Evolutionary conservation across 2,888 invertebrate species (phyloP).

Genomic region (Dermolepida albohirtum): DNA sequence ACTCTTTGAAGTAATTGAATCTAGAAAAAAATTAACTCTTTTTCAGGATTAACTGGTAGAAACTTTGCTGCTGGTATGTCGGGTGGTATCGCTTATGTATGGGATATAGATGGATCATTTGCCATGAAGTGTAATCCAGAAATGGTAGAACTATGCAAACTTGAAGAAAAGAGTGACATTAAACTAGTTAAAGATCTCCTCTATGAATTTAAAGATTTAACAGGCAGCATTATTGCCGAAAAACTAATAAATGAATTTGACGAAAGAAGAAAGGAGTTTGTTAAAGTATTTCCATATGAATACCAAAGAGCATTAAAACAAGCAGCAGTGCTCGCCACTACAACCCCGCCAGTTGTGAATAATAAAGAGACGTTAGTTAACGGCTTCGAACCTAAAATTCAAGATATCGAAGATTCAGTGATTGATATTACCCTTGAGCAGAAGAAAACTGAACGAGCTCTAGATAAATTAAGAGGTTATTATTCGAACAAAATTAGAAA

Average conservation of each 20-base stretch:
- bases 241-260: conserved; percentile 83
- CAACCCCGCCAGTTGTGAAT: conserved; percentile 54
- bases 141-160: conserved; percentile 90
- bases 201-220: conserved; percentile 86
- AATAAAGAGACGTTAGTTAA: conserved; percentile 49
- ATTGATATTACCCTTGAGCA: conserved; percentile 81
- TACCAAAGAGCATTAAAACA: conserved; percentile 90
- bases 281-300: conserved; percentile 97
- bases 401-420: conserved; percentile 91
- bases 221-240: conserved; percentile 83
- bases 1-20: too few relatives aligned
- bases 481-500: neutral
- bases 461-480: conserved; percentile 79
- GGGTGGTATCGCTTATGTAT: conserved; percentile 91
- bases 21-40: conserved; percentile 3
- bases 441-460: conserved; percentile 82
- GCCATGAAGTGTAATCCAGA: conserved; percentile 92
- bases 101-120: conserved; percentile 89
- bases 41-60: conserved; percentile 87
- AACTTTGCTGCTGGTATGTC: conserved; percentile 99
- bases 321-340: conserved; percentile 67
- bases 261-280: conserved; percentile 81
- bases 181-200: conserved; percentile 80
- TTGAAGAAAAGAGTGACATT: conserved; percentile 84
- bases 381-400: conserved; percentile 61